Base-by-base conservation (phyloP, 2,113 vertebrate genomes). In the Equus przewalskii region DNA sequence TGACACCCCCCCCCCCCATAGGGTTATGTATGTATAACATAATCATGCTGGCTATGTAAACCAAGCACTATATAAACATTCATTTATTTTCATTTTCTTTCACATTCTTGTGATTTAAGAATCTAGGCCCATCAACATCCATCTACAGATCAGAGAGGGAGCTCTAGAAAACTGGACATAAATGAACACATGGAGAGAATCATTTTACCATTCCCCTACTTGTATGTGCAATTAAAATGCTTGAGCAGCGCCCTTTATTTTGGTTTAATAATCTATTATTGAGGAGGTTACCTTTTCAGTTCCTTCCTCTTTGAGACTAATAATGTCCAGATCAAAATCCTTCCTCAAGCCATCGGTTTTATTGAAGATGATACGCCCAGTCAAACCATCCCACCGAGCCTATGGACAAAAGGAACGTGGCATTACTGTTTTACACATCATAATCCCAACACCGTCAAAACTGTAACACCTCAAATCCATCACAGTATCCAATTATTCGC, bases 281-380 rank as follows among this genome's bases (percentile, higher is more conserved):
- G 75, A 89, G 95, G n/a, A 72, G 36, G 73, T 99, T 98, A 99
- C 99, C 99, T 99, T 99, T 98, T 99, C 99, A 89, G 99, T 99
- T 97, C 99, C 99, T 81, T 99, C 99, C 96, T 99, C 99, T 98
- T 99, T 99, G 58, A 99, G 99, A 98, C 99, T 99, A 98, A 99
- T 99, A 97, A 99, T 99, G 96, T 99, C 99, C 98, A 99, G 99
- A 98, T 99, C 99, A 91, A 99, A 99, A 98, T 99, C 99, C 98
- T 99, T 99, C 97, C 99, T 98, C 94, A 99, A 98, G 88, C 99
- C 99, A 0, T 99, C 99, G 0, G 99, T 99, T 98, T 99, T 99
- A 99, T 99, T 99, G 98, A 99, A 99, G 97, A 99, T 98, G 94
- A 99, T 99, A 89, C 99, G 99, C 60, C 99, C 99, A 7, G 99